Percentiles rank a stretch among this genome's conserved stretches.
These are phyloP conservation scores for Hetaerina americana DNA, from an alignment of 1,140 invertebrate genomes.

Conservation along the genomic window DNA sequence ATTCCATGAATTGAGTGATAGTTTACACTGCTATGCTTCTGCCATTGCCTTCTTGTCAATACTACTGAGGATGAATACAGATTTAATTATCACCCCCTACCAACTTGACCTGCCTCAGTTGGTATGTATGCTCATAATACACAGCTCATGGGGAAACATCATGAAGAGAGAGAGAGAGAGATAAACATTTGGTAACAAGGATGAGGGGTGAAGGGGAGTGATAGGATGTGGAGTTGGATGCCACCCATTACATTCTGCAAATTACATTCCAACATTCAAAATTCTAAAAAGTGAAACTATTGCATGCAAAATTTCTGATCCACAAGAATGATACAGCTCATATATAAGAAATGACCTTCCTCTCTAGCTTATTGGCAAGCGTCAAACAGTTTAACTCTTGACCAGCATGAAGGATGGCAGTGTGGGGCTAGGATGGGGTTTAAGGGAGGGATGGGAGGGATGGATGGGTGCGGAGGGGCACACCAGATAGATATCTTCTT, in stretches of 20 bases:
- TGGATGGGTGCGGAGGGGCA: not conserved
- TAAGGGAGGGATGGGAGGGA: not conserved
- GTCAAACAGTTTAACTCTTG: not conserved
- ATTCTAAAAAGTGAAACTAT: not conserved
- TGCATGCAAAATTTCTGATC: not conserved
- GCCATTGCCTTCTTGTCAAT: no score
- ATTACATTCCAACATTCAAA: not conserved
- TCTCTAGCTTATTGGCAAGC: not conserved
- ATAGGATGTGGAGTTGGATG: not conserved
- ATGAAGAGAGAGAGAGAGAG: not conserved
- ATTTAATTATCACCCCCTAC: no score
- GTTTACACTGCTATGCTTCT: no score
- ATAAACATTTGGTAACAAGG: not conserved
- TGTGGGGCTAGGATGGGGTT: not conserved
- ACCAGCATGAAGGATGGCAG: not conserved
- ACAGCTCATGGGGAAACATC: not conserved
- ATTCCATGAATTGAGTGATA: no score
- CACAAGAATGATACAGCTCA: not conserved
- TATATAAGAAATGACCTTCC: not conserved
- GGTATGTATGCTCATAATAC: not conserved
- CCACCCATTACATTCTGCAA: not conserved
- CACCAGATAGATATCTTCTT: conserved; percentile 16
- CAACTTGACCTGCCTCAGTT: no score
- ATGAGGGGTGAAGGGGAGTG: not conserved
- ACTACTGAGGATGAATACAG: no score